phyloP scores from a whole-genome alignment of 2,888 invertebrate species.

The Odontomyia ornata region DNA sequence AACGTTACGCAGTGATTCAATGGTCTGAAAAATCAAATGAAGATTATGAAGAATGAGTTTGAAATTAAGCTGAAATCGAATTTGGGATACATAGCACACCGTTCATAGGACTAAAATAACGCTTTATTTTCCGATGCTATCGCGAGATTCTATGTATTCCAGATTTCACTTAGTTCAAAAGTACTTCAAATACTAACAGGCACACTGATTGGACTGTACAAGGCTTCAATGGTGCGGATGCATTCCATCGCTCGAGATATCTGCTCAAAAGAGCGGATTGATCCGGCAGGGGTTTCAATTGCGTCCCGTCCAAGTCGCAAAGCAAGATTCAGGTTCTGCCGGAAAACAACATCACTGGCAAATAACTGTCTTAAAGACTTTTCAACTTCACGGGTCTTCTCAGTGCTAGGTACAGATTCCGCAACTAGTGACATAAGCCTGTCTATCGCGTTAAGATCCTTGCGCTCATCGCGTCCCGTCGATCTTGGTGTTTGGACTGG shows the following conservation, averaged over 20 bases:
- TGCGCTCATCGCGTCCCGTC: neutral
- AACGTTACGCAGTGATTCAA: constrained; percentile 10
- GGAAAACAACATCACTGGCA: constrained; percentile 8
- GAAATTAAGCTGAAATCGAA: neutral
- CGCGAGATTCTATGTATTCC: neutral
- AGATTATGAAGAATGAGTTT: neutral
- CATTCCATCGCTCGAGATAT: constrained; percentile 38
- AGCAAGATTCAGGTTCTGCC: constrained; percentile 21
- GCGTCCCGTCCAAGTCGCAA: neutral
- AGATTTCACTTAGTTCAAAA: neutral
- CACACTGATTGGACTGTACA: constrained; percentile 10
- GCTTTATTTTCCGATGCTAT: neutral
- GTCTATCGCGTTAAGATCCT: neutral
- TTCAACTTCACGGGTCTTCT: neutral
- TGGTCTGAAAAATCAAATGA: constrained; percentile 21
- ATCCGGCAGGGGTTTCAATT: neutral
- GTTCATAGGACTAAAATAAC: neutral
- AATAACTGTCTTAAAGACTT: neutral
- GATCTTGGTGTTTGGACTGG: neutral
- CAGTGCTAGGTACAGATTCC: neutral
- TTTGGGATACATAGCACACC: neutral
- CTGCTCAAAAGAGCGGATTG: constrained; percentile 30
- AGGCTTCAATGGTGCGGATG: constrained; percentile 20
- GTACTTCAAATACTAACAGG: constrained; percentile 8
- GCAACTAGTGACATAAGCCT: neutral